phyloP scores from a whole-genome alignment of 2,113 vertebrate genomes.

The Rallus limicola region DNA sequence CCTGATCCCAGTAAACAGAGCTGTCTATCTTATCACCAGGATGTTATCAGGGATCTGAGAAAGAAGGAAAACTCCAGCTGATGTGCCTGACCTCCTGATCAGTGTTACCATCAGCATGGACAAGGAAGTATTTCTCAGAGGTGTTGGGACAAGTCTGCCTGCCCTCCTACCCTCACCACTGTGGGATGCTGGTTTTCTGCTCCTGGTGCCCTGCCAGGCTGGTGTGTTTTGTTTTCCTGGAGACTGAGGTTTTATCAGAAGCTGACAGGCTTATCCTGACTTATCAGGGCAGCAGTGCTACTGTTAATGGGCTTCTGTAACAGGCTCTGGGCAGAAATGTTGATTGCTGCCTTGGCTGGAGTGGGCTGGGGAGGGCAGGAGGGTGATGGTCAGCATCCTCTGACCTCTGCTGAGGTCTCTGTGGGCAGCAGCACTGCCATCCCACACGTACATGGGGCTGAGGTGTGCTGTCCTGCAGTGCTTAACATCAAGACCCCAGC shows the following conservation, averaged over 20 bases:
- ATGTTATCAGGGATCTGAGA: not conserved
- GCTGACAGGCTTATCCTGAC: conserved; percentile 30
- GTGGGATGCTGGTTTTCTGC: not conserved
- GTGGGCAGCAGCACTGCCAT: fast-evolving
- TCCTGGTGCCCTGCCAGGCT: not conserved
- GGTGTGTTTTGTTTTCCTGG: not conserved
- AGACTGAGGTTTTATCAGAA: conserved; percentile 26
- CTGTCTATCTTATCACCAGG: not conserved
- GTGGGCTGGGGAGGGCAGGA: fast-evolving
- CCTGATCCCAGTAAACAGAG: conserved; percentile 14
- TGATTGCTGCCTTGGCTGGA: not conserved
- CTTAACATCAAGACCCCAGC: not conserved
- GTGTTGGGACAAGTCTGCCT: not conserved
- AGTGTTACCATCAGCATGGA: not conserved
- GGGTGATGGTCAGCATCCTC: not conserved
- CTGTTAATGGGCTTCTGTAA: not conserved
- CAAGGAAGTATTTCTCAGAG: not conserved
- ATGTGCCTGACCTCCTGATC: conserved; percentile 19
- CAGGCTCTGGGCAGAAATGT: not conserved
- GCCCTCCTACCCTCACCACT: not conserved
- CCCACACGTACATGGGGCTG: fast-evolving
- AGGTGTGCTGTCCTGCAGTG: not conserved
- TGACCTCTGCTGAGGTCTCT: not conserved
- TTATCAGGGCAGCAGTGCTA: conserved; percentile 47
- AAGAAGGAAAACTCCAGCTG: not conserved